phyloP scores from a whole-genome alignment of 2,888 invertebrate genomes.

The Trachelus iudaicus region DNA sequence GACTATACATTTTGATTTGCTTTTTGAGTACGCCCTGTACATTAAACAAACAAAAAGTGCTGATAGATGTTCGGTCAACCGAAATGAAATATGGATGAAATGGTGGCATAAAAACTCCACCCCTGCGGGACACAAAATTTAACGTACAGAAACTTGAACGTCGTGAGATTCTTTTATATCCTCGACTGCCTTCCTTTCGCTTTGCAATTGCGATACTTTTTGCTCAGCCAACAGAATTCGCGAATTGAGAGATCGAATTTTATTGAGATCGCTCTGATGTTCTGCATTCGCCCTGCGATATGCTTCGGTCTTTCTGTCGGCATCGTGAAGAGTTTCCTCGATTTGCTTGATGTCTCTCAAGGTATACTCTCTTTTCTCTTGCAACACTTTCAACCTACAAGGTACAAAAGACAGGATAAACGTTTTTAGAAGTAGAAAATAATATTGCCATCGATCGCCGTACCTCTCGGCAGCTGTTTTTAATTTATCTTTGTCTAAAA shows the following conservation, averaged over 20 bases:
- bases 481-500: slow-evolving; percentile 70
- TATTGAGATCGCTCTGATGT: slow-evolving; percentile 36
- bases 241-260: slow-evolving; percentile 43
- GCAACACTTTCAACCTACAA: slow-evolving; percentile 59
- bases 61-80: neutral
- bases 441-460: slow-evolving; percentile 12
- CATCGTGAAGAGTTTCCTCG: slow-evolving; percentile 39
- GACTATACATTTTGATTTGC: slow-evolving; percentile 49
- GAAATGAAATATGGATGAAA: neutral
- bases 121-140: neutral
- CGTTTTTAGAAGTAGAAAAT: slow-evolving; percentile 13
- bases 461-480: slow-evolving; percentile 57
- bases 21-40: slow-evolving; percentile 41
- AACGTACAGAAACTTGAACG: slow-evolving; percentile 44
- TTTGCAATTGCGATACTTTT: slow-evolving; percentile 49
- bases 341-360: slow-evolving; percentile 51
- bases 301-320: slow-evolving; percentile 40
- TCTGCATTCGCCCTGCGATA: slow-evolving; percentile 36
- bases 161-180: slow-evolving; percentile 44
- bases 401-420: slow-evolving; percentile 26
- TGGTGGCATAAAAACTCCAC: neutral
- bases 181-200: slow-evolving; percentile 51
- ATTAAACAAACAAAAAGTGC: slow-evolving; percentile 24
- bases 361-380: slow-evolving; percentile 23
- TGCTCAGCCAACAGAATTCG: slow-evolving; percentile 45